Evolutionary conservation across 2,888 invertebrate genomes (phyloP).

Genomic region (Bhutanitis thaidina): DNA sequence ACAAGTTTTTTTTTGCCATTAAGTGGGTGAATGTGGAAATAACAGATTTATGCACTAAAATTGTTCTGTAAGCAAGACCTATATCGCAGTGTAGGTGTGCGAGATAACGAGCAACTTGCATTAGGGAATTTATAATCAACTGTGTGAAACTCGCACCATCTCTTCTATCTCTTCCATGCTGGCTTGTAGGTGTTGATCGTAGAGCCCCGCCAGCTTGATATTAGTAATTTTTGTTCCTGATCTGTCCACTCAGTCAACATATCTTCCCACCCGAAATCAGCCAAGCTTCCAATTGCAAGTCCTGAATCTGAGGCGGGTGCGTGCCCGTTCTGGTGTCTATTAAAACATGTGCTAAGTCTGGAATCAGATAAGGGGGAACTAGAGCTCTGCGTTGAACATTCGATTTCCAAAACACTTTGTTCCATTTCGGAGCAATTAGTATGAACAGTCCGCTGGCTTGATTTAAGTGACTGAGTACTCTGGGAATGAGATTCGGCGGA

Average conservation of each 20-base stretch:
- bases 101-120: neutral
- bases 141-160: neutral
- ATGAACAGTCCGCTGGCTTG: conserved; percentile 22
- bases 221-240: neutral
- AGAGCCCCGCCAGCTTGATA: neutral
- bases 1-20: neutral
- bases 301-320: no score
- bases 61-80: neutral
- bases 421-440: conserved; percentile 31
- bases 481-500: conserved; percentile 12
- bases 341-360: neutral
- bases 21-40: neutral
- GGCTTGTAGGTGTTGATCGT: neutral
- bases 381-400: conserved; percentile 23
- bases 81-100: neutral
- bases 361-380: neutral
- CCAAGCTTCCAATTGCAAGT: neutral
- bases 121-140: neutral
- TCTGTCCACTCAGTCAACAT: neutral
- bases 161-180: no score
- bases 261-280: neutral
- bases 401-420: conserved; percentile 28
- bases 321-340: no score
- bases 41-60: neutral
- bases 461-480: conserved; percentile 26